Evolutionary conservation across 2,113 vertebrate genomes (phyloP).

Genomic region (Lucifuga dentata): DNA sequence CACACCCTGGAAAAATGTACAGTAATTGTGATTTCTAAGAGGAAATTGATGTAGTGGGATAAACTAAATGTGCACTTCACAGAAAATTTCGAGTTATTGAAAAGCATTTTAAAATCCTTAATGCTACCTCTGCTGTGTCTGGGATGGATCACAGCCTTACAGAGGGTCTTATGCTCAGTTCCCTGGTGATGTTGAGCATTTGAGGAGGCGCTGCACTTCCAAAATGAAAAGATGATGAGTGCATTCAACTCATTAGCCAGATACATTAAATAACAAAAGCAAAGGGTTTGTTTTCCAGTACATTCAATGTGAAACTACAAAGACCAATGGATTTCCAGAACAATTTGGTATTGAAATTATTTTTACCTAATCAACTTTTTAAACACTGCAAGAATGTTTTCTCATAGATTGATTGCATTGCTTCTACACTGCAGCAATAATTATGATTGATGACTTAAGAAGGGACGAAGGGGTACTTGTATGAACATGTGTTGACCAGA

Average conservation of each 20-base stretch:
- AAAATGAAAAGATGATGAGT: conserved; percentile 1
- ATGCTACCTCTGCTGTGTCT: conserved; percentile 8
- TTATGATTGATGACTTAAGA: conserved; percentile 47
- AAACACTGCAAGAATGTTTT: conserved; percentile 1
- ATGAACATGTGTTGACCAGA: conserved; percentile 62
- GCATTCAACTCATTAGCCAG: conserved; percentile 1
- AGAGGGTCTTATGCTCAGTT: neutral
- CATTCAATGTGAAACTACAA: conserved; percentile 7
- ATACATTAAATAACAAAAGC: too few species aligned
- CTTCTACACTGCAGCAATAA: conserved; percentile 10
- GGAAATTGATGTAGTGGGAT: conserved; percentile 34
- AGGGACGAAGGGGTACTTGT: conserved; percentile 13
- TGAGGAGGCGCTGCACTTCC: neutral
- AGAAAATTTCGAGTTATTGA: conserved; percentile 23
- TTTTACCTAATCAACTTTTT: conserved; percentile 3
- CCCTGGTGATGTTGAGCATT: neutral
- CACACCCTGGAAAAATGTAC: conserved; percentile 46
- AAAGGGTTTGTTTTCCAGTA: too few species aligned
- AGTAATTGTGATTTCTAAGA: conserved; percentile 37
- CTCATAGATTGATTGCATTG: neutral
- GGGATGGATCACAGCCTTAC: conserved; percentile 5
- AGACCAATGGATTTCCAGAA: neutral
- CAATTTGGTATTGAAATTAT: neutral
- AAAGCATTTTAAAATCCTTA: conserved; percentile 20
- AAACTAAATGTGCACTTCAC: conserved; percentile 20